Evolutionary conservation across 2,888 invertebrate genomes (phyloP).

Genomic region (Phortica okadai): DNA sequence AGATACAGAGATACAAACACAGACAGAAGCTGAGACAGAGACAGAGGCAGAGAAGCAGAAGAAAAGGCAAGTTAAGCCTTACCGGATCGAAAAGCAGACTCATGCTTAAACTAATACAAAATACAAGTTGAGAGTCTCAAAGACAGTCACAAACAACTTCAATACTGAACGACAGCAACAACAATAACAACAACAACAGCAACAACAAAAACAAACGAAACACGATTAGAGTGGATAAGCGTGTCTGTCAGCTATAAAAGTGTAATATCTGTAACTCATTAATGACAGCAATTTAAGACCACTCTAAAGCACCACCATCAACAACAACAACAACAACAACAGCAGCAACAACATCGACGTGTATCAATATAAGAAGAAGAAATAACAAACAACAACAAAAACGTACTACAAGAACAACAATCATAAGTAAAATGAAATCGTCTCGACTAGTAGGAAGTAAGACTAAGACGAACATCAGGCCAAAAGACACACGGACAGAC

Average conservation of each 20-base stretch:
- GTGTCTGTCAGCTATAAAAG: slow-evolving; percentile 72
- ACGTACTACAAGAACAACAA: neutral
- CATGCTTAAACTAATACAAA: neutral
- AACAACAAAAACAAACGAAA: slow-evolving; percentile 40
- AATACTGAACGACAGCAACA: slow-evolving; percentile 1
- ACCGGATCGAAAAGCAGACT: neutral
- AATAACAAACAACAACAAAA: slow-evolving; percentile 32
- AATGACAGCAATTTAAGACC: slow-evolving; percentile 70
- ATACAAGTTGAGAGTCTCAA: neutral
- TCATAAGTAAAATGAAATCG: neutral
- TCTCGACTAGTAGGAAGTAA: neutral
- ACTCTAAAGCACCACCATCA: slow-evolving; percentile 22
- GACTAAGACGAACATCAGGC: neutral
- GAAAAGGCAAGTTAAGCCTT: neutral
- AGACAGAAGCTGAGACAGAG: neutral
- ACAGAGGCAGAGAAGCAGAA: neutral
- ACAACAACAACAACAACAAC: slow-evolving; percentile 1
- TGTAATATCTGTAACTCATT: slow-evolving; percentile 73
- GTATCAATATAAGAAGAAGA: too few species aligned
- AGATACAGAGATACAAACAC: neutral
- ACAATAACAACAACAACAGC: neutral
- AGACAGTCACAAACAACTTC: neutral
- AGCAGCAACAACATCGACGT: neutral
- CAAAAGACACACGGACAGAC: neutral
- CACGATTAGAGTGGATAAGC: slow-evolving; percentile 73